Percentiles rank a stretch among this genome's conserved stretches.
Conservation (phyloP, 2,797 vertebrate species). For the Epinephelus awoara region DNA sequence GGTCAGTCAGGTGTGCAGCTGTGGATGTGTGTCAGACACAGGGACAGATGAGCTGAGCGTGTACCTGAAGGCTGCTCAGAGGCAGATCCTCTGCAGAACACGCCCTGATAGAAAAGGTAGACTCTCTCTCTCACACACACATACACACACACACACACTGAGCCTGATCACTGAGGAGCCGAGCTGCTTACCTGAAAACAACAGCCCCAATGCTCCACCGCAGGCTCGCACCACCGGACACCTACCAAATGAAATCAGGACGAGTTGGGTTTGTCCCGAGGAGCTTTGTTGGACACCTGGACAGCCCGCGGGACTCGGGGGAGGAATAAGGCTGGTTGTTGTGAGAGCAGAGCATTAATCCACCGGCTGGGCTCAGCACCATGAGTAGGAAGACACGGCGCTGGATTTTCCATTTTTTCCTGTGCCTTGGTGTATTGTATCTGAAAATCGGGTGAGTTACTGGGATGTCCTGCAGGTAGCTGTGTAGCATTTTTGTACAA, state of each 20-base stretch:
- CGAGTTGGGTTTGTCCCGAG: slow-evolving; percentile 70
- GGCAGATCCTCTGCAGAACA: slow-evolving; percentile 76
- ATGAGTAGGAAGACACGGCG: slow-evolving; percentile 94
- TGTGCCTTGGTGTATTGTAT: slow-evolving; percentile 91
- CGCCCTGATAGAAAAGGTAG: slow-evolving; percentile 80
- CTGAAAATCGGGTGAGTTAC: slow-evolving; percentile 92
- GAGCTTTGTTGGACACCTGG: slow-evolving; percentile 71
- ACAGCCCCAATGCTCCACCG: slow-evolving; percentile 65
- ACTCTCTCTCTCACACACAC: slow-evolving; percentile 45
- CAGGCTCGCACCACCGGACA: slow-evolving; percentile 56
- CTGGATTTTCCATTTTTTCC: slow-evolving; percentile 92
- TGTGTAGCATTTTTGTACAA: too few relatives aligned
- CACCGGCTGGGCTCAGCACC: slow-evolving; percentile 82
- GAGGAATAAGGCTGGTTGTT: slow-evolving; percentile 31
- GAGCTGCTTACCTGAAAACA: slow-evolving; percentile 67
- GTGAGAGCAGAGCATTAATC: slow-evolving; percentile 12
- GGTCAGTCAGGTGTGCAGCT: not conserved
- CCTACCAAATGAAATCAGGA: slow-evolving; percentile 76
- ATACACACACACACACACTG: slow-evolving; percentile 24
- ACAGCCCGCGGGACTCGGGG: slow-evolving; percentile 56
- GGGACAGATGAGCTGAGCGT: slow-evolving; percentile 40
- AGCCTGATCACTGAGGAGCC: slow-evolving; percentile 51
- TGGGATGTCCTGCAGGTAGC: not conserved
- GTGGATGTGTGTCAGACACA: slow-evolving; percentile 1
- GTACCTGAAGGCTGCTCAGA: slow-evolving; percentile 59